A percentile compares a stretch with the other conserved stretches of the same genome.
phyloP scores from a whole-genome alignment of 1,140 invertebrate species.

The Drosophila truncata region DNA sequence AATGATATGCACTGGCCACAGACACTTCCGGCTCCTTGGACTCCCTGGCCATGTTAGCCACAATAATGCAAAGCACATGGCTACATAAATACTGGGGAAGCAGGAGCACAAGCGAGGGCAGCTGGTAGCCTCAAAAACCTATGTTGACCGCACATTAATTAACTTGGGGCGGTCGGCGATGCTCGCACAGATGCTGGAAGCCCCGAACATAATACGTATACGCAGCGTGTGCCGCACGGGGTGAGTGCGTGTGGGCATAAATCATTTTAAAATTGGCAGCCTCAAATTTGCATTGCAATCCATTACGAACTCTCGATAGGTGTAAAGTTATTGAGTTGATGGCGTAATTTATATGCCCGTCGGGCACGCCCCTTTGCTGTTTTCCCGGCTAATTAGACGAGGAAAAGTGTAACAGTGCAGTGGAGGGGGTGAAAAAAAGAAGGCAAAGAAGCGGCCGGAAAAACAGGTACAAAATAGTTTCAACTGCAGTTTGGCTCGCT shows the following conservation, averaged over 20 bases:
- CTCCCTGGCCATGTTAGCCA: constrained; percentile 25
- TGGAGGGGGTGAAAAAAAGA: too few relatives aligned
- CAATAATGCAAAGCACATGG: constrained; percentile 42
- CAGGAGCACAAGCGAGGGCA: neutral
- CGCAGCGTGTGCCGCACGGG: constrained; percentile 21
- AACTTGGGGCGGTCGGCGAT: constrained; percentile 25
- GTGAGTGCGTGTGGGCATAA: constrained; percentile 29
- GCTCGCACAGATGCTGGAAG: constrained; percentile 4
- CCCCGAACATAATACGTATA: constrained; percentile 45
- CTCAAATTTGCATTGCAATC: constrained; percentile 49
- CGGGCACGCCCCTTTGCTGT: constrained; percentile 55
- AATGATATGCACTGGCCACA: constrained; percentile 40
- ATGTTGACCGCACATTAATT: constrained; percentile 74
- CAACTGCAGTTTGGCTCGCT: constrained; percentile 42
- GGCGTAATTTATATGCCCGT: constrained; percentile 42
- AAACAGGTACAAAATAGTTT: constrained; percentile 19
- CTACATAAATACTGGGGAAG: constrained; percentile 28
- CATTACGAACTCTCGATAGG: constrained; percentile 42
- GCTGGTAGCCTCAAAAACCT: constrained; percentile 59
- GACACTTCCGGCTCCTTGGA: constrained; percentile 18
- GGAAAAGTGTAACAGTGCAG: constrained; percentile 8
- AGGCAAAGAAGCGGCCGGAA: neutral
- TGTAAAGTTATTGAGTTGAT: constrained; percentile 58
- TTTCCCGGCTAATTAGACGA: constrained; percentile 59
- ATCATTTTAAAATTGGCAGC: constrained; percentile 63